phyloP scores from a whole-genome alignment of 2,113 vertebrate species.

The Hypocryptadius cinnamomeus region DNA sequence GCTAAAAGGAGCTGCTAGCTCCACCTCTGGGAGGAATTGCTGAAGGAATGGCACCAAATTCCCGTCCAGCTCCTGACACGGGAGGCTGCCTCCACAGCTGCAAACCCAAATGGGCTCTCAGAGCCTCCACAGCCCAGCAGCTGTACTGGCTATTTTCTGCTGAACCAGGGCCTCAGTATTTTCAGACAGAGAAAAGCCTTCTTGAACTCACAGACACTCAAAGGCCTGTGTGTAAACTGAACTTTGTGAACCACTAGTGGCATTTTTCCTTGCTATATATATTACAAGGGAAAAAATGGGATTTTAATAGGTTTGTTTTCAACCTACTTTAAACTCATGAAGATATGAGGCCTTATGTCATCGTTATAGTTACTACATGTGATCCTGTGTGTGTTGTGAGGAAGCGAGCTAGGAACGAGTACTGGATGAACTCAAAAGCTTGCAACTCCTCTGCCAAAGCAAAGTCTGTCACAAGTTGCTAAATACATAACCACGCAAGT shows the following conservation, averaged over 20 bases:
- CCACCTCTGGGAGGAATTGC: conserved; percentile 11
- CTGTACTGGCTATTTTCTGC: conserved; percentile 41
- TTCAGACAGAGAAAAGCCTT: background rate
- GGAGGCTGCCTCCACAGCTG: conserved; percentile 24
- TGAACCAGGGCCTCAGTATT: background rate
- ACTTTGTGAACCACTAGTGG: background rate
- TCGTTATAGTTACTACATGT: background rate
- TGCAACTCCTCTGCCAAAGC: background rate
- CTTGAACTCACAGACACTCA: background rate
- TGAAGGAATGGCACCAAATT: conserved; percentile 14
- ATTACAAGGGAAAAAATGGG: background rate
- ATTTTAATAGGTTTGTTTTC: background rate
- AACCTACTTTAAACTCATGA: background rate
- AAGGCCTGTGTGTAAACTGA: background rate
- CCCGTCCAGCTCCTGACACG: accelerated
- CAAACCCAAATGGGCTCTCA: background rate
- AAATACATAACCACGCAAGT: background rate
- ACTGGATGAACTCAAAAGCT: background rate
- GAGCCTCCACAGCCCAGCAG: background rate
- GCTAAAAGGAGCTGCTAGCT: background rate
- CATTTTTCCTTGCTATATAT: background rate
- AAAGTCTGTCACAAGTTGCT: conserved; percentile 23
- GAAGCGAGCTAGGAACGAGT: background rate
- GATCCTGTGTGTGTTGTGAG: background rate
- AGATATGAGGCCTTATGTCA: background rate